A percentile compares a stretch with the other conserved stretches of the same genome.
Evolutionary conservation across 2,797 vertebrate species (phyloP).

Genomic region (Sebastes trivittatus): DNA sequence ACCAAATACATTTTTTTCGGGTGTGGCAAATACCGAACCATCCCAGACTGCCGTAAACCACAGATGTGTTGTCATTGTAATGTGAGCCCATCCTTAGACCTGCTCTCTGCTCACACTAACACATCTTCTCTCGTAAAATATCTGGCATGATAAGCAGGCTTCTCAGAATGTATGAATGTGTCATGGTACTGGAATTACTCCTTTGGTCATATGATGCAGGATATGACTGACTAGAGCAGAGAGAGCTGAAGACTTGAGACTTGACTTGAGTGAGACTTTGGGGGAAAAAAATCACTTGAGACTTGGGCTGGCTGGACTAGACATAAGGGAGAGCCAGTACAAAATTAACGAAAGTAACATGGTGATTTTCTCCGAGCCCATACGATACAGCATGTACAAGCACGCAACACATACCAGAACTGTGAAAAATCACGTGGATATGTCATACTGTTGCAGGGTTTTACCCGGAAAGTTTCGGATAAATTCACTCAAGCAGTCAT

Average conservation of each 20-base stretch:
- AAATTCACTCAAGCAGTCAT: no score
- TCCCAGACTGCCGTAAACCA: slow-evolving; percentile 41
- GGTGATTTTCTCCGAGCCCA: no score
- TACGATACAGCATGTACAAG: no score
- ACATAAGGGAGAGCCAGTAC: no score
- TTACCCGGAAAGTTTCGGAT: no score
- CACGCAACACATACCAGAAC: no score
- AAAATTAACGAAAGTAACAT: no score
- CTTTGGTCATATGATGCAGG: not conserved
- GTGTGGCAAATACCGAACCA: slow-evolving; percentile 10
- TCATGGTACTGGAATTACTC: not conserved
- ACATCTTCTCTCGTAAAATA: not conserved
- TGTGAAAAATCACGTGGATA: no score
- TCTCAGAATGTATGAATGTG: not conserved
- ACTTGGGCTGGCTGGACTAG: not conserved
- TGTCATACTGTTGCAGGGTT: no score
- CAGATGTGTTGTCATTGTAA: slow-evolving; percentile 44
- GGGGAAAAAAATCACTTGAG: not conserved
- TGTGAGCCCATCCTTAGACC: slow-evolving; percentile 23
- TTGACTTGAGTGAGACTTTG: not conserved
- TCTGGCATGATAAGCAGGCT: not conserved
- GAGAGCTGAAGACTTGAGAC: not conserved
- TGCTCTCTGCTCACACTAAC: slow-evolving; percentile 21
- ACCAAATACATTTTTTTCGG: slow-evolving; percentile 14
- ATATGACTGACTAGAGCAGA: not conserved